phyloP scores from a whole-genome alignment of 2,113 vertebrate species.

The Pangasianodon gigas region DNA sequence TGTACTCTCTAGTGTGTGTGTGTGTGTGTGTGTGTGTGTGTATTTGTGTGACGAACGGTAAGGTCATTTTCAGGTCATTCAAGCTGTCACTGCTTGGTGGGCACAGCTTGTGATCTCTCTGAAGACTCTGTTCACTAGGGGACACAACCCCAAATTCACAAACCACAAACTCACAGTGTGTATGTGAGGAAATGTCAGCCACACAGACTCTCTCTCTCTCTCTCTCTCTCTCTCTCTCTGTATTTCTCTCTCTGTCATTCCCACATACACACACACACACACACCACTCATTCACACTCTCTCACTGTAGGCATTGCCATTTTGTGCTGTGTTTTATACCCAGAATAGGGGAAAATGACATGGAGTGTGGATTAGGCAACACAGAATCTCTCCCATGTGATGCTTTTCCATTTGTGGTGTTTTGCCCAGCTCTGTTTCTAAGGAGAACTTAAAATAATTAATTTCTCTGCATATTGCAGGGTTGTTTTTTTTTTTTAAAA shows the following conservation, averaged over 20 bases:
- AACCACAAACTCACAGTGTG: constrained; percentile 4
- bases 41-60: neutral
- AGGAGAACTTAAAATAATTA: neutral
- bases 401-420: neutral
- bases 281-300: neutral
- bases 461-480: neutral
- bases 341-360: neutral
- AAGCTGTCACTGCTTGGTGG: neutral
- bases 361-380: neutral
- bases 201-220: neutral
- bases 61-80: constrained; percentile 11
- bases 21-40: neutral
- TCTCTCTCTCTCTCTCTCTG: neutral
- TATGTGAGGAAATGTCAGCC: neutral
- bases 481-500: neutral
- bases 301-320: constrained; percentile 6
- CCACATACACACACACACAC: neutral
- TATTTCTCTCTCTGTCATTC: too few species aligned
- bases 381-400: neutral
- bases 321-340: neutral
- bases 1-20: neutral
- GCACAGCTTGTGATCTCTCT: neutral
- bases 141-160: neutral
- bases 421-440: neutral
- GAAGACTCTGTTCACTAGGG: neutral